A percentile compares a stretch with the other conserved stretches of the same genome.
phyloP scores from a whole-genome alignment of 2,113 vertebrate species.

The Hippocampus mohnikei region DNA sequence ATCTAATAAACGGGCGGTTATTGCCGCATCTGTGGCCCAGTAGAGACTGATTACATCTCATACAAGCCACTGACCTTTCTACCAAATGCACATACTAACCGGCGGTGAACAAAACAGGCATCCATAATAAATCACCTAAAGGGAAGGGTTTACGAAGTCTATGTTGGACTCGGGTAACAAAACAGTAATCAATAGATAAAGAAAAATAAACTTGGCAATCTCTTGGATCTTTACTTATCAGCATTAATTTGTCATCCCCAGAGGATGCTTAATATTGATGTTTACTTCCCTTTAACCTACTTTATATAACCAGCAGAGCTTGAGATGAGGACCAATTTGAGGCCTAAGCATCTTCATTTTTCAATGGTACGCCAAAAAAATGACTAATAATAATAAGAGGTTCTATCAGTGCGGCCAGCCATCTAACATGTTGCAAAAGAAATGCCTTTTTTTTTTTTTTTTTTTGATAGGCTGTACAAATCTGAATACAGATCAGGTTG shows the following conservation, averaged over 20 bases:
- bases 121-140: background rate
- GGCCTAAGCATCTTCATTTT: too few species aligned
- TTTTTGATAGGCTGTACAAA: too few species aligned
- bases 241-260: background rate
- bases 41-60: slow-evolving; percentile 35
- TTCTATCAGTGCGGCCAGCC: too few species aligned
- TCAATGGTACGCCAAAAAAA: too few species aligned
- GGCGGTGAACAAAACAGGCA: background rate
- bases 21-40: slow-evolving; percentile 17
- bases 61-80: slow-evolving; percentile 23
- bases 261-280: too few species aligned
- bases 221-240: background rate
- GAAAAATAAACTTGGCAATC: background rate
- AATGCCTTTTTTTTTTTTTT: too few species aligned
- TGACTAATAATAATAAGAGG: too few species aligned
- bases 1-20: slow-evolving; percentile 44
- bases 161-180: background rate
- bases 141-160: background rate
- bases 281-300: too few species aligned
- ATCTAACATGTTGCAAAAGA: too few species aligned
- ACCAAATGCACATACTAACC: slow-evolving; percentile 1
- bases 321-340: too few species aligned
- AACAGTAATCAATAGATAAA: background rate
- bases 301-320: too few species aligned
- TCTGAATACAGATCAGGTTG: too few species aligned